phyloP scores from a whole-genome alignment of 2,797 vertebrate genomes.

The Merluccius polli region DNA sequence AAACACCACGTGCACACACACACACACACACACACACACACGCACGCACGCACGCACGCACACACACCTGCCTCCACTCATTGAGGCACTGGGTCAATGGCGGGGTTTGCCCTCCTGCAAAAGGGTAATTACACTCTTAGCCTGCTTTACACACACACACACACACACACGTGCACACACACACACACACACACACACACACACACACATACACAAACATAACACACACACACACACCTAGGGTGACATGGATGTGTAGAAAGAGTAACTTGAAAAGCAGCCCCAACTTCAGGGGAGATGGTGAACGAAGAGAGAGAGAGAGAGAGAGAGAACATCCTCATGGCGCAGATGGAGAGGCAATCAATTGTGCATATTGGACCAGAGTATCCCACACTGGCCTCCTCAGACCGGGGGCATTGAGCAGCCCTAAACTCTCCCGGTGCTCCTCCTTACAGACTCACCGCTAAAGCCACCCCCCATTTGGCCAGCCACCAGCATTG shows the following conservation, averaged over 20 bases:
- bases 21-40: too few relatives aligned
- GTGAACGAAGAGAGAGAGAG: background rate
- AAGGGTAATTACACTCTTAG: constrained; percentile 63
- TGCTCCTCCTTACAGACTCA: constrained; percentile 37
- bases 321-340: background rate
- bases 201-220: too few relatives aligned
- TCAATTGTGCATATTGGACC: constrained; percentile 66
- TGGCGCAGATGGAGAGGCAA: constrained; percentile 50
- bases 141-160: too few relatives aligned
- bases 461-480: constrained; percentile 44
- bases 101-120: constrained; percentile 56
- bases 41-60: too few relatives aligned
- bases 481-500: constrained; percentile 18
- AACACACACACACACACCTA: too few relatives aligned
- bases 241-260: too few relatives aligned
- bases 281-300: background rate
- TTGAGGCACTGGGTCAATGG: constrained; percentile 57
- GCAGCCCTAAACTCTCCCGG: constrained; percentile 50
- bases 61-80: too few relatives aligned
- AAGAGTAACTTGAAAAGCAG: too few relatives aligned
- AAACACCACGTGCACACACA: too few relatives aligned
- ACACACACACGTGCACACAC: too few relatives aligned
- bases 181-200: too few relatives aligned
- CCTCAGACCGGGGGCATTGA: constrained; percentile 40
- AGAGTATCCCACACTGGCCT: constrained; percentile 58